phyloP scores from a whole-genome alignment of 2,888 invertebrate species.

The Macrophya annulata region DNA sequence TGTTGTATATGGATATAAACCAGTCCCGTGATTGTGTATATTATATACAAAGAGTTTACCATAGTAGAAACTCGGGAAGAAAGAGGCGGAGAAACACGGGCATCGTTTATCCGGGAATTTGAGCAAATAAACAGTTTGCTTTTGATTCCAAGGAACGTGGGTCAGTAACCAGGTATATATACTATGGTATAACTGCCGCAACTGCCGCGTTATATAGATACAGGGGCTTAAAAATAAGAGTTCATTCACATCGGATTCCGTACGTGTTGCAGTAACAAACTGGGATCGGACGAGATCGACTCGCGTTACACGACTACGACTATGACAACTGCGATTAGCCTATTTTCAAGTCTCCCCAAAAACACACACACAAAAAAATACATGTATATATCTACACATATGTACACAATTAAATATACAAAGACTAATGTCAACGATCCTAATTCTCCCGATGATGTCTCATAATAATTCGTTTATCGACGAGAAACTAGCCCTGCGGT shows the following conservation, averaged over 20 bases:
- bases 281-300: not conserved
- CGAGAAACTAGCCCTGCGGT: too few relatives aligned
- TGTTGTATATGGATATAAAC: not conserved
- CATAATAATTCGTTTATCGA: too few relatives aligned
- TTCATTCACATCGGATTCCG: constrained; percentile 61
- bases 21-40: not conserved
- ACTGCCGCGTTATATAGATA: not conserved
- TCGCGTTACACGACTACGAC: not conserved
- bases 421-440: not conserved
- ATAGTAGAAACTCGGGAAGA: not conserved
- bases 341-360: constrained; percentile 12
- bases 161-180: constrained; percentile 61
- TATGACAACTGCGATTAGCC: constrained; percentile 50
- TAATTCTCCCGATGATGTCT: not conserved
- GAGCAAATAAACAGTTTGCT: constrained; percentile 30
- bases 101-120: constrained; percentile 1
- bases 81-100: not conserved
- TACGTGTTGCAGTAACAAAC: too few relatives aligned
- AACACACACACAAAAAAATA: not conserved
- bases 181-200: not conserved
- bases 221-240: constrained; percentile 52
- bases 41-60: not conserved
- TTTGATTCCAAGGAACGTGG: constrained; percentile 58
- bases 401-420: not conserved
- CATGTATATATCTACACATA: too few relatives aligned